Evolutionary conservation across 2,113 vertebrate species (phyloP).

Genomic region (Speoplatyrhinus poulsoni): DNA sequence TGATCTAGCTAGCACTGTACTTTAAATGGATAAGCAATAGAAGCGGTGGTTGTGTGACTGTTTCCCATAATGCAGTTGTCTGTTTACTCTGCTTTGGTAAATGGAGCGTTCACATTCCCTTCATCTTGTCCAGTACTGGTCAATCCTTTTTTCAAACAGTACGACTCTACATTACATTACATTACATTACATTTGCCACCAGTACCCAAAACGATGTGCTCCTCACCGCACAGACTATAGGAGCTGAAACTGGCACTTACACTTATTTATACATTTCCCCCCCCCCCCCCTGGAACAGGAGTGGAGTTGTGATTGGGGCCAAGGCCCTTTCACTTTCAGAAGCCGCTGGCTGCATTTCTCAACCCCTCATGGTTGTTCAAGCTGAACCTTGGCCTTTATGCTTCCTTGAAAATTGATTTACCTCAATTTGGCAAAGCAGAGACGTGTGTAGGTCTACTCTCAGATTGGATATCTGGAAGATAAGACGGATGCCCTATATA

Average conservation of each 20-base stretch:
- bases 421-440: slow-evolving; percentile 9
- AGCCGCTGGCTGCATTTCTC: background rate
- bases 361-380: slow-evolving; percentile 2
- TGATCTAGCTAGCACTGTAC: background rate
- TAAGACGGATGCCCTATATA: slow-evolving; percentile 2
- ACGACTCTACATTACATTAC: background rate
- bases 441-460: slow-evolving; percentile 11
- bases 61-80: background rate
- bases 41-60: background rate
- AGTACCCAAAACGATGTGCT: background rate
- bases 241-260: slow-evolving; percentile 4
- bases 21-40: background rate
- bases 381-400: slow-evolving; percentile 8
- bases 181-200: background rate
- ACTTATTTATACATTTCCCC: background rate
- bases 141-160: background rate
- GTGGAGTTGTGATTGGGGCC: background rate
- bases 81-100: background rate
- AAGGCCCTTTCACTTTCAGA: slow-evolving; percentile 3
- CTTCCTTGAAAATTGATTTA: slow-evolving; percentile 15
- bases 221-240: background rate
- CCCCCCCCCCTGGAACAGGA: background rate
- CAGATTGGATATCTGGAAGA: background rate
- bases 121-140: background rate
- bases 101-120: background rate